Percentiles rank a stretch among this genome's conserved stretches.
phyloP scores from a whole-genome alignment of 1,140 invertebrate species.

The Muscidifurax raptorellus region DNA sequence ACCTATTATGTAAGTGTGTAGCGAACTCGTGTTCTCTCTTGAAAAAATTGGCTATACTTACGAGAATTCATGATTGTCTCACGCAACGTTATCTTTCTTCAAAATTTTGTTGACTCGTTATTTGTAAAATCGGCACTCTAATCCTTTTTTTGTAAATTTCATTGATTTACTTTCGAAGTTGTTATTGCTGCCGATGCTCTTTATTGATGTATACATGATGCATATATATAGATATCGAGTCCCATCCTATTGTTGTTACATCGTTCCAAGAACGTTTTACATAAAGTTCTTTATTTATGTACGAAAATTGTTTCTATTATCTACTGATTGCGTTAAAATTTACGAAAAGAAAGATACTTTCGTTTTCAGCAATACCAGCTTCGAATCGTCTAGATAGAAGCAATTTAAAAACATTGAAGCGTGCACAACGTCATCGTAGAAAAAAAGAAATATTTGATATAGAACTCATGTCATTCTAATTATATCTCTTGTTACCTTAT shows the following conservation, averaged over 20 bases:
- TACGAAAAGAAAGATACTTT: background rate
- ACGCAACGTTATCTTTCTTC: background rate
- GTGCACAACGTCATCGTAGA: slow-evolving; percentile 68
- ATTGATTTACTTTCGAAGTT: slow-evolving; percentile 24
- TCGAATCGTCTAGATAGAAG: slow-evolving; percentile 28
- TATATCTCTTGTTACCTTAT: slow-evolving; percentile 74
- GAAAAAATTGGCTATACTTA: slow-evolving; percentile 2
- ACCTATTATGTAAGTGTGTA: slow-evolving; percentile 27
- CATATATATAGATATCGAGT: background rate
- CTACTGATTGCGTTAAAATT: background rate
- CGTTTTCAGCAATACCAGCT: slow-evolving; percentile 12
- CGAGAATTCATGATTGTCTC: background rate
- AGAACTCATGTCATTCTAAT: slow-evolving; percentile 74
- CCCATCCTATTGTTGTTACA: background rate
- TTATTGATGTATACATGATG: background rate
- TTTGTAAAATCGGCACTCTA: background rate
- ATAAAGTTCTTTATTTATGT: background rate
- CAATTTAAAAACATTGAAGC: slow-evolving; percentile 38
- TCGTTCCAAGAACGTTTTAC: background rate
- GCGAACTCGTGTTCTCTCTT: slow-evolving; percentile 48
- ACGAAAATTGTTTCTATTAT: background rate
- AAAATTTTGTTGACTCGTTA: background rate
- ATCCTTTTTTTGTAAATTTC: slow-evolving; percentile 8
- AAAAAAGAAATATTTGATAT: slow-evolving; percentile 70
- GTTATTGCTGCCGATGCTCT: background rate